Evolutionary conservation across 2,888 invertebrate genomes (phyloP).

Genomic region (Graphium colonna): DNA sequence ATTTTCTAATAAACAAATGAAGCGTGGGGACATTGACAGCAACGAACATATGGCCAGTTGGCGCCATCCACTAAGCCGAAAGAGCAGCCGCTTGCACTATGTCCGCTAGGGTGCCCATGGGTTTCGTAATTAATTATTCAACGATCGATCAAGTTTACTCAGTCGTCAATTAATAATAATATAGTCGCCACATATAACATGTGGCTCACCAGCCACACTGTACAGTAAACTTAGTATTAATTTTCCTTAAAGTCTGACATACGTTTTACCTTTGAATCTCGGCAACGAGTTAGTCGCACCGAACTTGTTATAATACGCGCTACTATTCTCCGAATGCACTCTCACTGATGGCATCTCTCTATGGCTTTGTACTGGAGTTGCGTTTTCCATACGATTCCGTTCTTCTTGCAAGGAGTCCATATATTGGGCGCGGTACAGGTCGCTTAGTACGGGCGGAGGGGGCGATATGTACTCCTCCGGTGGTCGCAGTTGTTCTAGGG

Average conservation of each 20-base stretch:
- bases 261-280: constrained; percentile 14
- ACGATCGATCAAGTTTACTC: too few relatives aligned
- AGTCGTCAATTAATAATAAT: too few relatives aligned
- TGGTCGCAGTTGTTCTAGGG: constrained; percentile 68
- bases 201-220: too few relatives aligned
- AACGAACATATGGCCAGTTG: too few relatives aligned
- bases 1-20: too few relatives aligned
- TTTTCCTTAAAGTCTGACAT: background rate
- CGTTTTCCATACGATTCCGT: constrained; percentile 33
- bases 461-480: constrained; percentile 62
- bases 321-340: constrained; percentile 56
- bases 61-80: too few relatives aligned
- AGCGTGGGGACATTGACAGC: too few relatives aligned
- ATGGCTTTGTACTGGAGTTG: constrained; percentile 34
- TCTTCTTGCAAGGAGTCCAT: constrained; percentile 49
- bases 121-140: too few relatives aligned
- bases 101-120: too few relatives aligned
- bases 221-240: too few relatives aligned
- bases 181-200: too few relatives aligned
- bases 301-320: constrained; percentile 52
- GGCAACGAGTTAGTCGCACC: constrained; percentile 16
- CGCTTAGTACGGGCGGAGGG: constrained; percentile 58
- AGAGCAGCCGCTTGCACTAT: too few relatives aligned
- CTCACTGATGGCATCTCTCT: constrained; percentile 61
- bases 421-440: constrained; percentile 32